Base-by-base conservation (phyloP, 2,797 vertebrate genomes). In the Vultur gryphus region DNA sequence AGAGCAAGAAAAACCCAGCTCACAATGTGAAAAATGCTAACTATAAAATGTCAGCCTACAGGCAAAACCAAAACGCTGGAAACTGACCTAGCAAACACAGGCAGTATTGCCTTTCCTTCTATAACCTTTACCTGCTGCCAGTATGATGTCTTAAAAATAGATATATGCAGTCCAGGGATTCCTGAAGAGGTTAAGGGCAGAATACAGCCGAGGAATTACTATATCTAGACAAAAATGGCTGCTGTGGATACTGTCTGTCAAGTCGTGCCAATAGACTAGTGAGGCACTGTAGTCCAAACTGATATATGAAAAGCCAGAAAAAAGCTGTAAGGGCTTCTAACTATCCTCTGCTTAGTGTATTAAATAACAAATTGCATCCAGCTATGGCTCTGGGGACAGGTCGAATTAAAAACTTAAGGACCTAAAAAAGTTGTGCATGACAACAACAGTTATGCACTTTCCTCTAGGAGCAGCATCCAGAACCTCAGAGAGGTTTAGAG, bases 121-220 rank as follows among this genome's bases (percentile, higher is more conserved):
- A 10, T 82, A 95, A 94, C 90, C 77, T 93, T 96, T 87, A 78
- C 7, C 10, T 73, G 18, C 6, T 89, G 80, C 71, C 85, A 95
- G 61, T 48, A 25, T 12, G 25, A 23, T 52, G 48, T 73, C 80
- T 82, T 94, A 95, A 93, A 96, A 96, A 94, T 87, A 96, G 80
- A 82, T 24, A 24, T 1, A n/a, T 13, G 23, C 51, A 76, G 41
- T 55, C 58, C 29, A 46, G 29, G n/a, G 55, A 84, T 70, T 84
- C 52, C 46, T 54, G 25, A 70, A 59, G 48, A 69, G 8, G 15
- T 25, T 59, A 28, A 59, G 16, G 18, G 33, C 25, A 69, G 48
- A 86, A 59, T 23, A 70, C 18, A 70, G 54, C 37, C 2, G 12
- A 89, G 9, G 13, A 90, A 69, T 31, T 84, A 31, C 6, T 17